Conservation (phyloP, 1,140 invertebrate genomes). For the Paralvinella palmiformis region DNA sequence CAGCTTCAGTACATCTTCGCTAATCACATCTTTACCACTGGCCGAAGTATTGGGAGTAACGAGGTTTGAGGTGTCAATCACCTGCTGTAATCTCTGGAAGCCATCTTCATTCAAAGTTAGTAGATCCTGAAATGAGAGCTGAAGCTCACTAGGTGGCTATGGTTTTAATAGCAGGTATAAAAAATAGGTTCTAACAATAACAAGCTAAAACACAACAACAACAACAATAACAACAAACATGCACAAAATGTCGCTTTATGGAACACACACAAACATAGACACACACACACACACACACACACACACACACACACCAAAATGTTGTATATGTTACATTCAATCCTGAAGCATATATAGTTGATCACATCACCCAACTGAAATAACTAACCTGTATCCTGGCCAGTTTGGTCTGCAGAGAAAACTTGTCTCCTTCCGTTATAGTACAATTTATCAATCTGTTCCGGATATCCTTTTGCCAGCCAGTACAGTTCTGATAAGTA, state of each 20-base stretch:
- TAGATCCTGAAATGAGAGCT: conserved; percentile 11
- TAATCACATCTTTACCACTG: conserved; percentile 76
- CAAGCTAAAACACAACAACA: too few relatives aligned
- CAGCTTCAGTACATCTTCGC: conserved; percentile 70
- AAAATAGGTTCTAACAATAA: too few relatives aligned
- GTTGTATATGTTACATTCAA: too few relatives aligned
- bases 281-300: too few relatives aligned
- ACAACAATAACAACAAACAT: too few relatives aligned
- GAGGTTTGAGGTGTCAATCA: conserved; percentile 81
- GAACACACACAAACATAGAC: too few relatives aligned
- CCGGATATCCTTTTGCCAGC: conserved; percentile 74
- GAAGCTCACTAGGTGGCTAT: too few relatives aligned
- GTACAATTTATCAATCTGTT: background rate
- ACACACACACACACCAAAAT: too few relatives aligned
- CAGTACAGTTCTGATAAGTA: conserved; percentile 68
- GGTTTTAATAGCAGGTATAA: too few relatives aligned
- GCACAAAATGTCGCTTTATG: too few relatives aligned
- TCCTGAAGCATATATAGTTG: too few relatives aligned
- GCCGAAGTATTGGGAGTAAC: conserved; percentile 90
- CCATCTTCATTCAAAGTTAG: conserved; percentile 67
- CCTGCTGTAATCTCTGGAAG: conserved; percentile 74
- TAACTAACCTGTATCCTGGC: background rate
- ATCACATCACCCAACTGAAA: background rate
- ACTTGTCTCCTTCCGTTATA: background rate
- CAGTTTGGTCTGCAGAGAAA: background rate